Evolutionary conservation across 2,888 invertebrate species (phyloP), one percentile per base, ranked within the genome.

Genomic region (Brachypalpus laphriformis): DNA sequence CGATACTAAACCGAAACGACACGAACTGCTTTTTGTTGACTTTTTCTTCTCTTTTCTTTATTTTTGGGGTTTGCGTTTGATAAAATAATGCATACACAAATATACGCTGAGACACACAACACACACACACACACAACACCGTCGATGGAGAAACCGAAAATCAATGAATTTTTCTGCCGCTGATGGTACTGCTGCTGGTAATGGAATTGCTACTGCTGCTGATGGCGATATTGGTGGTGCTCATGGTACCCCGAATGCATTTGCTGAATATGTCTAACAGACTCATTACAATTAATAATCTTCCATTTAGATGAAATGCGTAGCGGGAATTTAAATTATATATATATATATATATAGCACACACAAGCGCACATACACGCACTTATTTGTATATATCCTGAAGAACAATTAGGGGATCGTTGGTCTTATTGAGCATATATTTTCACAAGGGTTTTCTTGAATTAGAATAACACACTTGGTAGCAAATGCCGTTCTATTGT

Each of bases 121-220:
- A 78, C 25, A 4, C 25, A 25, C 25, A 65, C 66, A 77, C 65
- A 71, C 65, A 65, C 59, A 59, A 66, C 74, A 59, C 70, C 59
- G 61, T 68, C 72, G 51, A 78, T 42, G 54, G 76, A 82, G 66
- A 71, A 81, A 71, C 80, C 85, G 75, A 85, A 85, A 85, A 85
- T 85, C 85, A 85, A 85, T 85, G 81, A 85, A 66, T 76, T 76
- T 85, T 80, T 76, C 85, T 71, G 65, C 77, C 54, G 72, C 72
- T 81, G 65, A 56, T 63, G 68, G 57, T 72, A 47, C 61, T 77
- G 59, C 51, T 75, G 18, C 31, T 42, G 59, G n/a, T n/a, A n/a
- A n/a, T n/a, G n/a, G 42, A 54, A 54, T 34, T 56, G 70, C 51
- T 49, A 47, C 61, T 77, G 59, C 42, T 75, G n/a, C 22, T 49